Conservation (phyloP, 2,113 vertebrate genomes). For the Ameiurus melas region DNA sequence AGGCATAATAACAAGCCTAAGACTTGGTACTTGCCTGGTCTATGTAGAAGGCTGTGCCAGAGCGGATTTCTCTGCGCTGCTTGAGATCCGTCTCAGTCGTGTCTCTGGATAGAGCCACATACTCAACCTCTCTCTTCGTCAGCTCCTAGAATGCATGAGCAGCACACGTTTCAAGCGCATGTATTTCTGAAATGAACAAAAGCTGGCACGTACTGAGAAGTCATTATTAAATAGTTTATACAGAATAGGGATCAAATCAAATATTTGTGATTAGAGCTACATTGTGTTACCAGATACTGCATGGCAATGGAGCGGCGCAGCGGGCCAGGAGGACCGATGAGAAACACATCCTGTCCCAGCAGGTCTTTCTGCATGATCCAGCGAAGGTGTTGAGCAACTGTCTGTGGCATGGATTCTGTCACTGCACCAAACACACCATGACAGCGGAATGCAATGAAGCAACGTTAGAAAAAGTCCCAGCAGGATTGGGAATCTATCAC, state of each 20-base stretch:
- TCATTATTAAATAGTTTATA: neutral
- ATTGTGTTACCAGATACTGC: conserved; percentile 86
- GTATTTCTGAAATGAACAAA: neutral
- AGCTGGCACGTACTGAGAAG: neutral
- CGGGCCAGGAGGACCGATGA: conserved; percentile 94
- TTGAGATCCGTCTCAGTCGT: conserved; percentile 97
- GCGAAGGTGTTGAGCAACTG: conserved; percentile 86
- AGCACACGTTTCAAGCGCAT: neutral
- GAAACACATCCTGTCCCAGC: conserved; percentile 93
- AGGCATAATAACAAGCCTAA: neutral
- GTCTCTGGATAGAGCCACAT: conserved; percentile 89
- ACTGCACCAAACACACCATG: conserved; percentile 69
- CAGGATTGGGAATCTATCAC: neutral
- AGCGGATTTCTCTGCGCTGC: conserved; percentile 91
- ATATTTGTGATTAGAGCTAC: neutral
- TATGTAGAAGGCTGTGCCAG: conserved; percentile 90
- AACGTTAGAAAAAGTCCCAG: neutral
- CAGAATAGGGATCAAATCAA: neutral
- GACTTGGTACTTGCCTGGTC: conserved; percentile 83
- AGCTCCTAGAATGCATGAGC: conserved; percentile 78
- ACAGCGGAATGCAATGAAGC: neutral
- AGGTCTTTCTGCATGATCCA: conserved; percentile 99
- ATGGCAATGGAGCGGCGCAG: conserved; percentile 94
- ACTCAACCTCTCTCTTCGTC: conserved; percentile 91
- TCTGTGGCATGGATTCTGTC: conserved; percentile 80